Percentiles rank a stretch among this genome's conserved stretches.
Conservation (phyloP, 2,888 invertebrate genomes). For the Panorpa germanica region DNA sequence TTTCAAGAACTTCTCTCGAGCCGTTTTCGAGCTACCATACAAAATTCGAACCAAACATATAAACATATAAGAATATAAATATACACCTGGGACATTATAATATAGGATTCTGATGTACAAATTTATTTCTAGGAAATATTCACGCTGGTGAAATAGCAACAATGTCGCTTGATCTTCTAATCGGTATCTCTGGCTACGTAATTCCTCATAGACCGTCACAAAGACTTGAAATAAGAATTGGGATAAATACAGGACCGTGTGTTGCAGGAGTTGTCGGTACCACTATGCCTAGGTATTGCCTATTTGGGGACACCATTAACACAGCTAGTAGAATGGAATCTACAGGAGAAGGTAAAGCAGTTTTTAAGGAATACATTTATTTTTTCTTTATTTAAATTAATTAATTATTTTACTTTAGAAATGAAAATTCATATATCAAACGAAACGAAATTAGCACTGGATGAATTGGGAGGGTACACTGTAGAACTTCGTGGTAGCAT, state of each 20-base stretch:
- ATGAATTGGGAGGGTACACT: slow-evolving; percentile 28
- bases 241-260: slow-evolving; percentile 42
- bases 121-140: slow-evolving; percentile 27
- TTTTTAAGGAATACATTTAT: neutral
- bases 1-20: too few species aligned
- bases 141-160: slow-evolving; percentile 41
- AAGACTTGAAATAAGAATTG: slow-evolving; percentile 30
- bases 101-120: too few species aligned
- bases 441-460: slow-evolving; percentile 31
- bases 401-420: slow-evolving; percentile 21
- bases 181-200: slow-evolving; percentile 28
- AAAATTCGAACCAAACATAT: too few species aligned
- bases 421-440: slow-evolving; percentile 39
- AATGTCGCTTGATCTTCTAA: slow-evolving; percentile 34
- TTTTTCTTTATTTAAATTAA: neutral
- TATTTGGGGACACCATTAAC: slow-evolving; percentile 42
- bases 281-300: slow-evolving; percentile 38
- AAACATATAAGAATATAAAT: too few species aligned
- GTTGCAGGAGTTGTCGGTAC: slow-evolving; percentile 43
- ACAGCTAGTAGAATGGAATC: slow-evolving; percentile 46
- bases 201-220: slow-evolving; percentile 33
- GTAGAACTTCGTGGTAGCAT: slow-evolving; percentile 25
- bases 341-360: slow-evolving; percentile 26
- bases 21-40: too few species aligned
- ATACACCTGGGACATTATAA: too few species aligned